These are phyloP conservation scores for Chymomyza amoena DNA, from an alignment of 2,888 invertebrate genomes.

Conservation along the genomic window DNA sequence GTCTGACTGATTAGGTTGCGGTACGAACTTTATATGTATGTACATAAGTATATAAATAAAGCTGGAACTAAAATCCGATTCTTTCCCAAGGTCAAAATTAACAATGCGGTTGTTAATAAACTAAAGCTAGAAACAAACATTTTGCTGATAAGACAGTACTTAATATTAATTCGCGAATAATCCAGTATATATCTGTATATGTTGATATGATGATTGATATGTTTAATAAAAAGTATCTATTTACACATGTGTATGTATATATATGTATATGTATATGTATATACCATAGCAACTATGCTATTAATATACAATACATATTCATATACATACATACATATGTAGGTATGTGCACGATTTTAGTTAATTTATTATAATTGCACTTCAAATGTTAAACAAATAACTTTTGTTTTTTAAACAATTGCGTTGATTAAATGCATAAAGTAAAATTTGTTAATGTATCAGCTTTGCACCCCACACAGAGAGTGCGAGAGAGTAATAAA, in stretches of 20 bases:
- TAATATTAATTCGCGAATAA: neutral
- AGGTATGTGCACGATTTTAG: neutral
- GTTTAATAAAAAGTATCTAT: neutral
- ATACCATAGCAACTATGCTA: neutral
- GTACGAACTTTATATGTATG: no score
- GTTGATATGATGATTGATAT: no score
- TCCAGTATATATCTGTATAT: neutral
- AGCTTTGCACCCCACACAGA: neutral
- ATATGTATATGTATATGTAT: neutral
- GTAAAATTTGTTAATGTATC: neutral
- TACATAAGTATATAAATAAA: no score
- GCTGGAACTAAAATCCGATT: no score
- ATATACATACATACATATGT: neutral
- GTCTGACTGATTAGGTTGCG: no score
- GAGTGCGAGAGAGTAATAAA: constrained; percentile 10
- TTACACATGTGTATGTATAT: no score
- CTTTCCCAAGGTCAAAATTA: no score
- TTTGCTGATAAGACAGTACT: no score
- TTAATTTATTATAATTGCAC: no score
- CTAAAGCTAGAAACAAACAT: no score
- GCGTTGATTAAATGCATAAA: neutral
- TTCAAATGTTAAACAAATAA: neutral
- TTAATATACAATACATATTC: neutral
- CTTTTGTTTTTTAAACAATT: neutral
- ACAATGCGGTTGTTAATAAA: no score